These are phyloP conservation scores for Drymonia ruficornis DNA, from an alignment of 2,888 invertebrate genomes.

Conservation along the genomic window DNA sequence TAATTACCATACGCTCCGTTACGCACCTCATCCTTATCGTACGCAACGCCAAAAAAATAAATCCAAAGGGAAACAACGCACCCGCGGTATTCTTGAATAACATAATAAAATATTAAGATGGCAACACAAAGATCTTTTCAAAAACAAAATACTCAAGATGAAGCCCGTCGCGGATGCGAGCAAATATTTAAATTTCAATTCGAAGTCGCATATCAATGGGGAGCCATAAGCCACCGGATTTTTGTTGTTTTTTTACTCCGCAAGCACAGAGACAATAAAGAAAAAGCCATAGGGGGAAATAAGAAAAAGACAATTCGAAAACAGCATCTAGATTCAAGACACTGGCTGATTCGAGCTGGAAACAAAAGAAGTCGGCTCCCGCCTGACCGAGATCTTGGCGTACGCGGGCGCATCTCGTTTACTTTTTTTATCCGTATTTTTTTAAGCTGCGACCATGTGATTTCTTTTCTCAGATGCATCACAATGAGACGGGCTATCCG, in stretches of 20 bases:
- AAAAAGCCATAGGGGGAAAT: slow-evolving; percentile 75
- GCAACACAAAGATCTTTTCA: slow-evolving; percentile 69
- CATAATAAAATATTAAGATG: slow-evolving; percentile 77
- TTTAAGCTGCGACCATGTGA: slow-evolving; percentile 74
- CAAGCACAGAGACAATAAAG: slow-evolving; percentile 81
- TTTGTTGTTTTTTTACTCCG: slow-evolving; percentile 71
- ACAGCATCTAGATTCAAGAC: slow-evolving; percentile 84
- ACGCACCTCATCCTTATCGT: background rate
- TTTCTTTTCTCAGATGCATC: slow-evolving; percentile 80
- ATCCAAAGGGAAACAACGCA: slow-evolving; percentile 25
- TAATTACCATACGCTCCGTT: too few species aligned
- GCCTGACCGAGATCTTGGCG: slow-evolving; percentile 83
- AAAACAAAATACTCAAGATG: slow-evolving; percentile 75
- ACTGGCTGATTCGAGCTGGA: slow-evolving; percentile 82
- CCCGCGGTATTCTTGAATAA: slow-evolving; percentile 49
- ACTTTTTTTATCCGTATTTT: slow-evolving; percentile 59
- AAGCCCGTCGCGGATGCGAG: slow-evolving; percentile 75
- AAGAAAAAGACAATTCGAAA: slow-evolving; percentile 68
- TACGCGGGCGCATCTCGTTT: slow-evolving; percentile 77
- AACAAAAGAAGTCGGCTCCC: slow-evolving; percentile 82
- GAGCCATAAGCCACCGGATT: slow-evolving; percentile 83
- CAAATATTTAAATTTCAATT: slow-evolving; percentile 85
- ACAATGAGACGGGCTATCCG: slow-evolving; percentile 79
- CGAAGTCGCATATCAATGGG: slow-evolving; percentile 85
- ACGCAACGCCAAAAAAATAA: slow-evolving; percentile 19